A percentile compares a stretch with the other conserved stretches of the same genome.
phyloP scores from a whole-genome alignment of 2,113 vertebrate species.

The Excalfactoria chinensis region DNA sequence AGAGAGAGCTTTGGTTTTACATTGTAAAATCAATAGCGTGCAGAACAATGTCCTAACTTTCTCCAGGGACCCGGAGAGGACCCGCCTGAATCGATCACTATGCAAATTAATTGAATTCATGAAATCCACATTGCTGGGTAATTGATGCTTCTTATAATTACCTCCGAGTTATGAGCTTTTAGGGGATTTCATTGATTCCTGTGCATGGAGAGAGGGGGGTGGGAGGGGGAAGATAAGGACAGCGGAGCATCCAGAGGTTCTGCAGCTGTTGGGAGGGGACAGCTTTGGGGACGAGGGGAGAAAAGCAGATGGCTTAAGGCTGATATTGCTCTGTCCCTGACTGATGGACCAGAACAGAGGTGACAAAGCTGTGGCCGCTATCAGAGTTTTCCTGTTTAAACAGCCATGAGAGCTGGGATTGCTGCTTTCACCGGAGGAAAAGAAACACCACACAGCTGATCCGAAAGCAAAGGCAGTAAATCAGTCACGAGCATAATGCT shows the following conservation, averaged over 20 bases:
- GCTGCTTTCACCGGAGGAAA: not conserved
- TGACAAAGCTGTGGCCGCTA: not conserved
- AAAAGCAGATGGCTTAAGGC: not conserved
- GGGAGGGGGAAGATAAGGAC: not conserved
- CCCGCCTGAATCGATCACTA: constrained; percentile 77
- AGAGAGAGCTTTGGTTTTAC: constrained; percentile 75
- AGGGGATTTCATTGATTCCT: constrained; percentile 78
- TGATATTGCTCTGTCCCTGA: not conserved
- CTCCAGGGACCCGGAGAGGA: constrained; percentile 67
- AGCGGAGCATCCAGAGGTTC: not conserved
- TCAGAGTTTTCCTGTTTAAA: not conserved
- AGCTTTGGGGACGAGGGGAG: no score
- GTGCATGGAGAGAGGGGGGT: not conserved
- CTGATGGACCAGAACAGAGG: not conserved
- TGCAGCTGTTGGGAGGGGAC: not conserved
- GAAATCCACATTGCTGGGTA: constrained; percentile 77
- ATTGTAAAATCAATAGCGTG: constrained; percentile 78
- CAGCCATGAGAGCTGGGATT: not conserved
- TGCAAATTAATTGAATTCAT: constrained; percentile 84
- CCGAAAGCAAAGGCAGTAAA: not conserved
- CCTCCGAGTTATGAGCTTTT: constrained; percentile 81
- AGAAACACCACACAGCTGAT: not conserved
- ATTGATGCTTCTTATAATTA: constrained; percentile 84
- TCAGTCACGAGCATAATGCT: not conserved
- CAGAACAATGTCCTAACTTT: constrained; percentile 80